A percentile compares a stretch with the other conserved stretches of the same genome.
Conservation (phyloP, 2,797 vertebrate genomes). For the Phalloptychus januarius region DNA sequence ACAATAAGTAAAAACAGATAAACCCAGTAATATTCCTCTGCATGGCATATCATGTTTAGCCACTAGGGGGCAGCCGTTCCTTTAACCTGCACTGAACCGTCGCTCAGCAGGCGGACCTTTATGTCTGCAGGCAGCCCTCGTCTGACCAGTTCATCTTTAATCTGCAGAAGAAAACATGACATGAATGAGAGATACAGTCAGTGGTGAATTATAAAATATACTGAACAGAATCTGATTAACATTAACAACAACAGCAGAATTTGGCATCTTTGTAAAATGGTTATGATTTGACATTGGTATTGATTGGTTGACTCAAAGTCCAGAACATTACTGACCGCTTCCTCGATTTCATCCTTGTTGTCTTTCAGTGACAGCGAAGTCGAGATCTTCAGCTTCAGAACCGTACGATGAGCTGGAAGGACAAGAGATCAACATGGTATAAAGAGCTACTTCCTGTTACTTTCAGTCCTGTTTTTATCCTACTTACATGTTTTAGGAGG, state of each 20-base stretch:
- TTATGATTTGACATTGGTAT: background rate
- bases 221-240: no score
- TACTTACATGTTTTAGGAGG: background rate
- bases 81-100: background rate
- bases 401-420: background rate
- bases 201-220: background rate
- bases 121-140: background rate
- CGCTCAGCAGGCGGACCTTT: background rate
- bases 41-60: no score
- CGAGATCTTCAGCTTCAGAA: slow-evolving; percentile 1
- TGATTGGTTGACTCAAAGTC: no score
- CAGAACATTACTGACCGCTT: background rate
- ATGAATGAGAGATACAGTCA: background rate
- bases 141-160: background rate
- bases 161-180: background rate
- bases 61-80: background rate
- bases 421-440: background rate
- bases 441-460: background rate
- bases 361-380: background rate
- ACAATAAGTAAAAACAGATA: background rate
- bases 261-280: no score
- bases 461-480: background rate
- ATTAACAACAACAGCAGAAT: no score
- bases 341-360: background rate
- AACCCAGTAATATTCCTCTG: background rate